Evolutionary conservation across 37 sponge, comb jelly and placozoan genomes (phyloP).

Genomic region (Aplysina aerophoba): DNA sequence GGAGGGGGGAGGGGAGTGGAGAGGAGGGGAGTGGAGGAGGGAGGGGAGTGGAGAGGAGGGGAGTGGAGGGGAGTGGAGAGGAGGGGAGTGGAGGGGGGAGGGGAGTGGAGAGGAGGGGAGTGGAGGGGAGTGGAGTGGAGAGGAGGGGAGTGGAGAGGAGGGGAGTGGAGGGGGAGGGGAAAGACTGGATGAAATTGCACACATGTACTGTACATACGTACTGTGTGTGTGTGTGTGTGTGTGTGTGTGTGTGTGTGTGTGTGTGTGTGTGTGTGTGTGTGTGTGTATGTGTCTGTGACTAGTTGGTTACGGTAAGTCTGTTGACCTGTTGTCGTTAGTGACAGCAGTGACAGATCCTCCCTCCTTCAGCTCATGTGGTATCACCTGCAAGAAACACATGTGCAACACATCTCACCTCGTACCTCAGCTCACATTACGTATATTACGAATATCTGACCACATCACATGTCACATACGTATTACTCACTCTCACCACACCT

Average conservation of each 20-base stretch:
- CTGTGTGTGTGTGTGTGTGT: too few relatives aligned
- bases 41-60: too few relatives aligned
- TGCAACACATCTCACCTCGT: background rate
- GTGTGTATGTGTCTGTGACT: background rate
- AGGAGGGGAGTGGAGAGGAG: too few relatives aligned
- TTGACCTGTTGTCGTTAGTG: conserved; percentile 88
- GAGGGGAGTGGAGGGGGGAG: too few relatives aligned
- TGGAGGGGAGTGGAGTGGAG: too few relatives aligned
- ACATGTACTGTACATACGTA: too few relatives aligned
- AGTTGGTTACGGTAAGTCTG: background rate
- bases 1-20: too few relatives aligned
- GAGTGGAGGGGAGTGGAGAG: too few relatives aligned
- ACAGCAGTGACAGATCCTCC: conserved; percentile 87
- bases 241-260: conserved; percentile 31
- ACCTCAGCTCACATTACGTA: background rate
- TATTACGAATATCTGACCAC: background rate
- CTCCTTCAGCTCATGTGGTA: conserved; percentile 91
- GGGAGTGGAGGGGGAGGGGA: too few relatives aligned
- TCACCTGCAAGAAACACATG: conserved; percentile 40
- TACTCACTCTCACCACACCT: conserved; percentile 56
- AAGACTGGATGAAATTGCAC: too few relatives aligned
- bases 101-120: too few relatives aligned
- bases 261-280: conserved; percentile 27
- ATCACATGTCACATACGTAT: conserved; percentile 79
- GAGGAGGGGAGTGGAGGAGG: too few relatives aligned